Percentiles rank a stretch among this genome's conserved stretches.
Conservation (phyloP, 30 jellyfish, hydroid and myxozoan species). For the Cassiopea andromeda region DNA sequence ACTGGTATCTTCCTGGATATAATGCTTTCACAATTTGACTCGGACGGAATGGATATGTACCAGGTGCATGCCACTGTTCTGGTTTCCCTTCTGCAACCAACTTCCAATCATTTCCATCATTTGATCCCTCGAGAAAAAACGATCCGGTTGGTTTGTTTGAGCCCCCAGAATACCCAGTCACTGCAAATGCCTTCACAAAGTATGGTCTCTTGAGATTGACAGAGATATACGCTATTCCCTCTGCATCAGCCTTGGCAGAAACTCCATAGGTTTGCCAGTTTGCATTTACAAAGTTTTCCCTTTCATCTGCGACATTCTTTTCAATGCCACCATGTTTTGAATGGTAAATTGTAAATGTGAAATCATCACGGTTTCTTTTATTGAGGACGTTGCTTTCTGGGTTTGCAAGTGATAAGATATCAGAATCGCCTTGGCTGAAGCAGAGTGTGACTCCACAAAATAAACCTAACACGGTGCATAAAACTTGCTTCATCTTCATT, state of each 20-base stretch:
- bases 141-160: conserved; percentile 19
- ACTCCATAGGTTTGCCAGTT: not conserved
- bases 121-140: conserved; percentile 21
- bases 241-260: conserved; percentile 9
- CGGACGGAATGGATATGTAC: conserved; percentile 45
- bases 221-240: conserved; percentile 26
- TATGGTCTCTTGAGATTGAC: conserved; percentile 25
- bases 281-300: not conserved
- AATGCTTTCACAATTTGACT: conserved; percentile 26
- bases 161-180: conserved; percentile 29
- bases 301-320: too few species aligned
- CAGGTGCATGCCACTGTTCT: conserved; percentile 34
- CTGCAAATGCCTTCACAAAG: conserved; percentile 29
- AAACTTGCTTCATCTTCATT: too few species aligned
- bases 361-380: too few species aligned
- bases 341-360: too few species aligned
- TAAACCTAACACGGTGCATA: too few species aligned
- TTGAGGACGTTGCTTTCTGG: too few species aligned
- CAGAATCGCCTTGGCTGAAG: too few species aligned
- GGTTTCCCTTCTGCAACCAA: conserved; percentile 16
- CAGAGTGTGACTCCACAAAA: too few species aligned
- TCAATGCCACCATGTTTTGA: too few species aligned
- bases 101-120: conserved; percentile 7
- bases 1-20: not conserved
- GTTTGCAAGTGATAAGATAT: too few species aligned